A percentile compares a stretch with the other conserved stretches of the same genome.
Conservation (phyloP, 2,888 invertebrate species). For the Hirudinaria manillensis region DNA sequence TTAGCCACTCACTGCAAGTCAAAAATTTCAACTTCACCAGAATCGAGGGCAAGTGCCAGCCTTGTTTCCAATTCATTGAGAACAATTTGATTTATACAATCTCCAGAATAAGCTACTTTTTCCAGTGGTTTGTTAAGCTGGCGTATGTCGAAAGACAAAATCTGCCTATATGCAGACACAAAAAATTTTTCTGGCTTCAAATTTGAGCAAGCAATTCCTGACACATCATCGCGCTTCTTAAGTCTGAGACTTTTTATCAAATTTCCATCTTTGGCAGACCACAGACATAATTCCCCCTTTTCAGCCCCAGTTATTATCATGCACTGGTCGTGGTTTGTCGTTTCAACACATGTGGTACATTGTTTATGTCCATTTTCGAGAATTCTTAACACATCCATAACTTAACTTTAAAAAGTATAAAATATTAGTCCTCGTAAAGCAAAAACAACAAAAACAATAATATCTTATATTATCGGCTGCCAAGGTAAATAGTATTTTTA, state of each 20-base stretch:
- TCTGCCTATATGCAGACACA: slow-evolving; percentile 44
- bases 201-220: slow-evolving; percentile 43
- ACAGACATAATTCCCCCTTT: slow-evolving; percentile 21
- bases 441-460: neutral
- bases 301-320: slow-evolving; percentile 24
- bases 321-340: neutral
- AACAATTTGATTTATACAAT: slow-evolving; percentile 50
- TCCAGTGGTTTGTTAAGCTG: slow-evolving; percentile 42
- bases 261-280: slow-evolving; percentile 23
- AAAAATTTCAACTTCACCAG: slow-evolving; percentile 49
- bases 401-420: too few relatives aligned
- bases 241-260: slow-evolving; percentile 21
- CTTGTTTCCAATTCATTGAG: slow-evolving; percentile 47
- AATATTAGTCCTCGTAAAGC: neutral
- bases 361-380: slow-evolving; percentile 22
- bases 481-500: neutral
- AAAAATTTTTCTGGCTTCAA: slow-evolving; percentile 45
- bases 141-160: slow-evolving; percentile 43
- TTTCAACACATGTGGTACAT: slow-evolving; percentile 10
- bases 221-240: slow-evolving; percentile 41
- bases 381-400: slow-evolving; percentile 15
- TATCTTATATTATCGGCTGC: neutral
- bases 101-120: slow-evolving; percentile 45
- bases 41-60: slow-evolving; percentile 50
- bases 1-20: slow-evolving; percentile 40